Conservation (phyloP, 2,113 vertebrate genomes). For the Epinephelus moara region DNA sequence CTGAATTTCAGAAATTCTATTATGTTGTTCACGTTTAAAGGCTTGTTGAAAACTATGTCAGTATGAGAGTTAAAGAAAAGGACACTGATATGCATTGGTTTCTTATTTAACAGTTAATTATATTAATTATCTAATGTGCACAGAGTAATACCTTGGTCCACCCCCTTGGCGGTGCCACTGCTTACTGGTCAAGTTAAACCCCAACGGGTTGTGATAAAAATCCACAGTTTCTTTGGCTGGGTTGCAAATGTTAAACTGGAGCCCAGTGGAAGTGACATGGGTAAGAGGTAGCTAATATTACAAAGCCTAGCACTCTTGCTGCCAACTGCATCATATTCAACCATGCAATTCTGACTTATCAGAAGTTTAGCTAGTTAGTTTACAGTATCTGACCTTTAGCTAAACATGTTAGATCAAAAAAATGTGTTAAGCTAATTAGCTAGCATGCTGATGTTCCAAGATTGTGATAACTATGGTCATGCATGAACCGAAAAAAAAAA, state of each 20-base stretch:
- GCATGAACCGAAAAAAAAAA: constrained; percentile 10
- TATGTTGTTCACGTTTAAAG: no score
- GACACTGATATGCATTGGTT: no score
- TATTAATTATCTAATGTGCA: no score
- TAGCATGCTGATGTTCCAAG: background rate
- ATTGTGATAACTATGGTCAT: constrained; percentile 12
- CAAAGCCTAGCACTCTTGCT: constrained; percentile 59
- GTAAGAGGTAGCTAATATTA: constrained; percentile 76
- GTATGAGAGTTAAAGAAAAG: no score
- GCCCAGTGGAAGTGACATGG: constrained; percentile 72
- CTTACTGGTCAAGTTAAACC: constrained; percentile 59
- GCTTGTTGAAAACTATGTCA: no score
- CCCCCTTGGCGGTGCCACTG: no score
- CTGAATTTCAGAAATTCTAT: no score
- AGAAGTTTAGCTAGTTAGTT: constrained; percentile 7
- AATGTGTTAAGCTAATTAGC: constrained; percentile 2
- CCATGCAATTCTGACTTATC: constrained; percentile 34
- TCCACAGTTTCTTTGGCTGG: constrained; percentile 58
- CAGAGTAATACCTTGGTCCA: no score
- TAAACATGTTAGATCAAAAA: background rate
- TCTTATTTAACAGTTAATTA: no score
- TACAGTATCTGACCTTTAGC: constrained; percentile 23
- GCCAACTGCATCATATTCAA: constrained; percentile 42
- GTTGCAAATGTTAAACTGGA: constrained; percentile 49
- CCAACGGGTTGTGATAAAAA: constrained; percentile 27